These are phyloP conservation scores for Rana temporaria DNA, from an alignment of 2,113 vertebrate genomes.

Conservation along the genomic window DNA sequence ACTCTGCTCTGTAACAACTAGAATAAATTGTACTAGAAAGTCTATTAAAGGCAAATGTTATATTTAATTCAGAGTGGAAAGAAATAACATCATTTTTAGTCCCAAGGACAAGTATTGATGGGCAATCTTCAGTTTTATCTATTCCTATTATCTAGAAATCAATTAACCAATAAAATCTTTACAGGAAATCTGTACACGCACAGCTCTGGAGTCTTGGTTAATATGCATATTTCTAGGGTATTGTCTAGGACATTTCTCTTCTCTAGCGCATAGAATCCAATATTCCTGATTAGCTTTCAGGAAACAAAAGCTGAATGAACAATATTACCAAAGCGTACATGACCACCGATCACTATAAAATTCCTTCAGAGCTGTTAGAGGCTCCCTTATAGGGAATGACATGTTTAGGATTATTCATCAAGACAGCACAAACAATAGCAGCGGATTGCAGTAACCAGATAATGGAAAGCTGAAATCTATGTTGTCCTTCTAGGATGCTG, in stretches of 20 bases:
- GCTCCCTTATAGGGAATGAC: too few species aligned
- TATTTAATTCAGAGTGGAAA: background rate
- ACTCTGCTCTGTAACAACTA: background rate
- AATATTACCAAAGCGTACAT: background rate
- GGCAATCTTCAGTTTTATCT: background rate
- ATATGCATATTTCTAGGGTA: background rate
- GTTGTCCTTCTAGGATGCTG: too few species aligned
- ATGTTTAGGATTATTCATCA: too few species aligned
- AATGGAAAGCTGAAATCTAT: too few species aligned
- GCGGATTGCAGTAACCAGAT: too few species aligned
- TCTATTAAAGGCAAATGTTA: background rate
- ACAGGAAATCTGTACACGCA: conserved; percentile 1
- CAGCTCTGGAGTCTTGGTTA: background rate
- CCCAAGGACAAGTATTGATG: background rate
- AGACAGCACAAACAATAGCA: too few species aligned
- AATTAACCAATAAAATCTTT: conserved; percentile 8
- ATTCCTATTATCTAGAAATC: conserved; percentile 36
- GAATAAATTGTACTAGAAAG: background rate
- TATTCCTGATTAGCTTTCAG: background rate
- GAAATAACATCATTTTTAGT: background rate
- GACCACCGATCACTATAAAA: too few species aligned
- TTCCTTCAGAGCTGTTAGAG: too few species aligned
- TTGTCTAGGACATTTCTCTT: background rate
- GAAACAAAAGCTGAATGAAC: background rate
- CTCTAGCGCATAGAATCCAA: background rate